phyloP scores from a whole-genome alignment of 1,140 invertebrate genomes.

The Formica exsecta region DNA sequence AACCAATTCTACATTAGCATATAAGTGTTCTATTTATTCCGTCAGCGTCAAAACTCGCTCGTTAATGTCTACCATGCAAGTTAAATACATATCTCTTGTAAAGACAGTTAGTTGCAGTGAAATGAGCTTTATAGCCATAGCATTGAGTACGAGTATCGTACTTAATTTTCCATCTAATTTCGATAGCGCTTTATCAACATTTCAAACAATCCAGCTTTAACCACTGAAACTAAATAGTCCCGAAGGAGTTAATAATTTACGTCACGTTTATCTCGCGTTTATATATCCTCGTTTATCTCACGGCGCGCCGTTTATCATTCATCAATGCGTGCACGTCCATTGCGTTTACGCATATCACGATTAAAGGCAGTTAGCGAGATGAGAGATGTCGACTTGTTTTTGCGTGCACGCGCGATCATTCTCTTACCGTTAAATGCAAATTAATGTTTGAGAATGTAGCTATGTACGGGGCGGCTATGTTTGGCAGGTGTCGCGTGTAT shows the following conservation, averaged over 20 bases:
- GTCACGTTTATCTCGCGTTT: too few species aligned
- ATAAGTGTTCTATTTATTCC: neutral
- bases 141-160: neutral
- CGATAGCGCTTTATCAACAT: neutral
- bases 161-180: neutral
- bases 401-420: neutral
- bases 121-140: neutral
- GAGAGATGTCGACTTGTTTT: neutral
- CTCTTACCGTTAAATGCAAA: conserved; percentile 31
- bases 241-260: neutral
- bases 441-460: neutral
- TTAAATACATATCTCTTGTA: neutral
- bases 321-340: neutral
- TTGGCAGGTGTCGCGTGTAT: conserved; percentile 21
- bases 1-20: neutral
- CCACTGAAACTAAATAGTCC: neutral
- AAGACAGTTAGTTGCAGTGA: neutral
- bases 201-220: neutral
- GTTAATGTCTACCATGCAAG: neutral
- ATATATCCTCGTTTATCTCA: neutral
- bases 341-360: neutral
- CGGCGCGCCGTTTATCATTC: neutral
- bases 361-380: neutral
- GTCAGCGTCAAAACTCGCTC: neutral
- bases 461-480: neutral